phyloP scores from a whole-genome alignment of 2,888 invertebrate species.

The Tillus elongatus region DNA sequence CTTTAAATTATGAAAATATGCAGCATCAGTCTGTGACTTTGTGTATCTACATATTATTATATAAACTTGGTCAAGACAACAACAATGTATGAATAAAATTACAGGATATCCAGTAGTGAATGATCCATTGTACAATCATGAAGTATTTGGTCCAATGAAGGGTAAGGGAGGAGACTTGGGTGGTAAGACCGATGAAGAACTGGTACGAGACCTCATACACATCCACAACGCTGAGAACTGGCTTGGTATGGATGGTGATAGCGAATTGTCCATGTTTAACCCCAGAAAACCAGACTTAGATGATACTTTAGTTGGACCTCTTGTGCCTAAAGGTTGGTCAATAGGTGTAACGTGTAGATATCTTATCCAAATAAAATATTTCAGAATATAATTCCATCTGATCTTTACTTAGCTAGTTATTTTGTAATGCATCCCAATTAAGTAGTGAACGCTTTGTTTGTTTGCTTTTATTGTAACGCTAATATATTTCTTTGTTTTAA shows the following conservation, averaged over 20 bases:
- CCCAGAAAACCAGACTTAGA: slow-evolving; percentile 49
- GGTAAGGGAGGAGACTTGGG: slow-evolving; percentile 83
- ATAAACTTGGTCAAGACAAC: not conserved
- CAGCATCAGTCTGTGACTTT: too few species aligned
- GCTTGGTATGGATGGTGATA: slow-evolving; percentile 84
- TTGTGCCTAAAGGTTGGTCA: slow-evolving; percentile 38
- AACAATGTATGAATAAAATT: too few species aligned
- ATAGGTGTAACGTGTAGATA: too few species aligned
- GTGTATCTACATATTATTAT: not conserved
- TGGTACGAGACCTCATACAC: slow-evolving; percentile 79
- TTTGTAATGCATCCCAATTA: not conserved
- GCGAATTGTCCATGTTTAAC: slow-evolving; percentile 73
- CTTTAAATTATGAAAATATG: too few species aligned
- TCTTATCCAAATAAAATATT: too few species aligned
- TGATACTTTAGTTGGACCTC: slow-evolving; percentile 35
- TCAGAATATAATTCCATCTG: too few species aligned
- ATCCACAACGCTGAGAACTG: slow-evolving; percentile 93
- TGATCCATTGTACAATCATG: slow-evolving; percentile 94
- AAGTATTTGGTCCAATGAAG: slow-evolving; percentile 88
- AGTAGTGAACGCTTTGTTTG: not conserved
- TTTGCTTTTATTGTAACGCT: not conserved
- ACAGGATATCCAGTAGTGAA: slow-evolving; percentile 93
- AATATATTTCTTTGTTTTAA: not conserved
- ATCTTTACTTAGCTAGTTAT: too few species aligned
- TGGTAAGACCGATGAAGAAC: slow-evolving; percentile 81